phyloP scores from a whole-genome alignment of 1,140 invertebrate genomes.

The Pseudomyrmex dendroicus region DNA sequence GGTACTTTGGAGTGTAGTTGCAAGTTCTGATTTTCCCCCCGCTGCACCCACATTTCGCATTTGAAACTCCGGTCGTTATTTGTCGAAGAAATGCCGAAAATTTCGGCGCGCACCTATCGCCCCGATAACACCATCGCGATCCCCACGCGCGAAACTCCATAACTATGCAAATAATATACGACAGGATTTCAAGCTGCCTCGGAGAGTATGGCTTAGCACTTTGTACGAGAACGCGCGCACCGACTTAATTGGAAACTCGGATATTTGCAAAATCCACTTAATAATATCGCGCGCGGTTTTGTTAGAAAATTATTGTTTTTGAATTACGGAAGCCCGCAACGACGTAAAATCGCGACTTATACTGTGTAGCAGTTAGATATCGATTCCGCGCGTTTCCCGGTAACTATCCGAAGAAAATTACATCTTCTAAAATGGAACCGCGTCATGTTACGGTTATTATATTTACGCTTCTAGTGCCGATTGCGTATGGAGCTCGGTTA shows the following conservation, averaged over 20 bases:
- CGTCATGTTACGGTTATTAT: constrained; percentile 1
- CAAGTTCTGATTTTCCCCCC: not conserved
- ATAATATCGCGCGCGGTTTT: constrained; percentile 19
- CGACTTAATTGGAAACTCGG: constrained; percentile 43
- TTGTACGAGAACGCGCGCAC: constrained; percentile 1
- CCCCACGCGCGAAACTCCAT: constrained; percentile 36
- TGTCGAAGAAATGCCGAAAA: constrained; percentile 56
- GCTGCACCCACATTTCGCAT: constrained; percentile 7
- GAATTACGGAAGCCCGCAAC: not conserved
- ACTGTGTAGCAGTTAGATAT: not conserved
- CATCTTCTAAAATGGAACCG: not conserved
- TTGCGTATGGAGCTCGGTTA: no score
- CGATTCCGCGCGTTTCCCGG: not conserved
- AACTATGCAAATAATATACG: constrained; percentile 60
- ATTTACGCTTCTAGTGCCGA: constrained; percentile 1
- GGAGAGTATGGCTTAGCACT: constrained; percentile 2
- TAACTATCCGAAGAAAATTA: constrained; percentile 3
- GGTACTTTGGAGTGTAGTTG: not conserved
- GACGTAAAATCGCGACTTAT: constrained; percentile 9
- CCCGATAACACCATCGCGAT: constrained; percentile 15
- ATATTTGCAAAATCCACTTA: constrained; percentile 35
- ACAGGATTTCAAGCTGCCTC: constrained; percentile 37
- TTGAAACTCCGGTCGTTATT: constrained; percentile 36
- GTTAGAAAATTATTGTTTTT: constrained; percentile 40
- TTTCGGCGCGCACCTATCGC: constrained; percentile 34